A percentile compares a stretch with the other conserved stretches of the same genome.
Conservation (phyloP, 2,888 invertebrate species). For the Amorpha juglandis region DNA sequence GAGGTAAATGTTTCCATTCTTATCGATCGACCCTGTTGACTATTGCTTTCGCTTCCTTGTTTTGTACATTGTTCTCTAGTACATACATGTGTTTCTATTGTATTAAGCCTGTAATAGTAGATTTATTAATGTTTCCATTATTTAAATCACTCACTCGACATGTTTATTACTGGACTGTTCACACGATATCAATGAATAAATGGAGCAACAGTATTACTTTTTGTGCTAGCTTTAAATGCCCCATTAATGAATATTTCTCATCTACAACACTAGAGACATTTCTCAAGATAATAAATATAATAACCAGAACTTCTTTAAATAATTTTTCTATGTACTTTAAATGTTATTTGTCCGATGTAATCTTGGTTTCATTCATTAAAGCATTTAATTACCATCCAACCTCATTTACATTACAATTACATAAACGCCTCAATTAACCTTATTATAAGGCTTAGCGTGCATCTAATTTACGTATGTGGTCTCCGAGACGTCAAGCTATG, state of each 20-base stretch:
- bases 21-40: slow-evolving; percentile 11
- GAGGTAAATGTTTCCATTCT: slow-evolving; percentile 17
- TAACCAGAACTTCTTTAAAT: too few relatives aligned
- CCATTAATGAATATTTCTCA: too few relatives aligned
- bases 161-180: not conserved
- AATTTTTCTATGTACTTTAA: too few relatives aligned
- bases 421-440: slow-evolving; percentile 6
- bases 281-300: too few relatives aligned
- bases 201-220: not conserved
- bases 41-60: slow-evolving; percentile 21
- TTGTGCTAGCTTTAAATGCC: not conserved
- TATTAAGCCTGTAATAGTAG: not conserved
- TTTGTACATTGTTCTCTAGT: slow-evolving; percentile 9
- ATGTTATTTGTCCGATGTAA: not conserved
- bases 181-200: not conserved
- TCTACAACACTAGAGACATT: too few relatives aligned
- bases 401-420: slow-evolving; percentile 5
- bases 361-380: not conserved
- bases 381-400: not conserved
- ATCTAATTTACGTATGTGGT: not conserved
- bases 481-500: slow-evolving; percentile 11
- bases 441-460: slow-evolving; percentile 7
- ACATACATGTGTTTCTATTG: not conserved
- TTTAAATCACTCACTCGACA: not conserved
- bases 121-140: slow-evolving; percentile 7